These are phyloP conservation scores for Ylistrum balloti DNA, from an alignment of 1,140 invertebrate genomes.

Conservation along the genomic window DNA sequence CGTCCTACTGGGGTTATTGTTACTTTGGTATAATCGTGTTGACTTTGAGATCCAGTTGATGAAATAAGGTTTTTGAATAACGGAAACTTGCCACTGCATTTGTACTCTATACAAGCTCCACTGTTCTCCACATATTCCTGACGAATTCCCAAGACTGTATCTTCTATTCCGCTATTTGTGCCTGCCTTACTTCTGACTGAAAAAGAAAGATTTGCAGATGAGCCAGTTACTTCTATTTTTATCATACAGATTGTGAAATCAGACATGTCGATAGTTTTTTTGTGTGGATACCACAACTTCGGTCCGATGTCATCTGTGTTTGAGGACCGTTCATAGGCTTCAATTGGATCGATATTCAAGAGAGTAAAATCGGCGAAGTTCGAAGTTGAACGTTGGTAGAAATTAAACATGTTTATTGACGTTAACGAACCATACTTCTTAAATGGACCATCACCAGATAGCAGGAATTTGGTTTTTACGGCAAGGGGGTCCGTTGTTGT, in stretches of 20 bases:
- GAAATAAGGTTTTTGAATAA: background rate
- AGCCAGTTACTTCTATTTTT: background rate
- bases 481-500: background rate
- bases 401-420: background rate
- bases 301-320: background rate
- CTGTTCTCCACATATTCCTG: background rate
- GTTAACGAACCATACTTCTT: too few relatives aligned
- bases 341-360: background rate
- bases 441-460: background rate
- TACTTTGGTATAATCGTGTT: background rate
- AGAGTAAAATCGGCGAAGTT: background rate
- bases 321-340: background rate
- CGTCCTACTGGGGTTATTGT: background rate
- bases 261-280: background rate
- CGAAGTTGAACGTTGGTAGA: background rate
- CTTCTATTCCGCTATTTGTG: background rate
- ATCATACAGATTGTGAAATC: background rate
- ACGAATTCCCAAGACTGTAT: background rate
- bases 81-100: background rate
- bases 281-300: background rate
- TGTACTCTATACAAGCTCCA: background rate
- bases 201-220: background rate
- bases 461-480: background rate
- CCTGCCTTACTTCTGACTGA: background rate
- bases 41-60: background rate